These are phyloP conservation scores for Shinisaurus crocodilurus DNA, from an alignment of 2,113 vertebrate genomes.

Conservation along the genomic window DNA sequence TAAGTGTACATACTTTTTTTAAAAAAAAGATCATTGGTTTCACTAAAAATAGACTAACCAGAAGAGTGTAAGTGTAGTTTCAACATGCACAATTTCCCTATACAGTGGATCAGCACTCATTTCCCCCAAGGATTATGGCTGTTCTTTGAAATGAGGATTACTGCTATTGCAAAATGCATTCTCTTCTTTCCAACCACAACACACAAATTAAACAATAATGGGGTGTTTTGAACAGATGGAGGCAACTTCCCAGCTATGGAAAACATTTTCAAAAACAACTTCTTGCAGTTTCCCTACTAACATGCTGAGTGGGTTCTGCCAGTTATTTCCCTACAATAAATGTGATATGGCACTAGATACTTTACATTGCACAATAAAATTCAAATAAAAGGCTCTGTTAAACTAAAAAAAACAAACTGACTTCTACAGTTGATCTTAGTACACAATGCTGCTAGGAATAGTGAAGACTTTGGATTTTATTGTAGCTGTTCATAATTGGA, in stretches of 20 bases:
- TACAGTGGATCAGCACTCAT: background rate
- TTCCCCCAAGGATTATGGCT: constrained; percentile 6
- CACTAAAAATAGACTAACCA: constrained; percentile 6
- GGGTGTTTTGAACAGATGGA: background rate
- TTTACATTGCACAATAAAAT: constrained; percentile 72
- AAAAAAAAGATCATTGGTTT: background rate
- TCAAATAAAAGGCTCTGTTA: constrained; percentile 68
- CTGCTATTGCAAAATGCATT: constrained; percentile 1
- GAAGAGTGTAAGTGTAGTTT: background rate
- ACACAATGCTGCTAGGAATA: constrained; percentile 38
- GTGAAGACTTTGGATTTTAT: background rate
- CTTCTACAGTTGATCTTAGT: constrained; percentile 4
- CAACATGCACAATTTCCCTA: background rate
- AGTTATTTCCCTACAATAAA: constrained; percentile 43
- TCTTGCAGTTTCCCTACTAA: constrained; percentile 17
- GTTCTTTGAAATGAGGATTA: constrained; percentile 19
- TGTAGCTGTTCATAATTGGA: constrained; percentile 25
- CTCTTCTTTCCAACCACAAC: background rate
- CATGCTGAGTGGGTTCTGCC: constrained; percentile 6
- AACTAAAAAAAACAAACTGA: constrained; percentile 62
- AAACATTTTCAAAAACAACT: background rate
- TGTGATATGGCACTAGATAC: constrained; percentile 29
- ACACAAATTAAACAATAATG: constrained; percentile 22
- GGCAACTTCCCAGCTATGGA: background rate
- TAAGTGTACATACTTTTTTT: background rate